Evolutionary conservation across 2,797 vertebrate genomes (phyloP), one percentile per base, ranked within the genome.

Genomic region (Sebastes vulpes): DNA sequence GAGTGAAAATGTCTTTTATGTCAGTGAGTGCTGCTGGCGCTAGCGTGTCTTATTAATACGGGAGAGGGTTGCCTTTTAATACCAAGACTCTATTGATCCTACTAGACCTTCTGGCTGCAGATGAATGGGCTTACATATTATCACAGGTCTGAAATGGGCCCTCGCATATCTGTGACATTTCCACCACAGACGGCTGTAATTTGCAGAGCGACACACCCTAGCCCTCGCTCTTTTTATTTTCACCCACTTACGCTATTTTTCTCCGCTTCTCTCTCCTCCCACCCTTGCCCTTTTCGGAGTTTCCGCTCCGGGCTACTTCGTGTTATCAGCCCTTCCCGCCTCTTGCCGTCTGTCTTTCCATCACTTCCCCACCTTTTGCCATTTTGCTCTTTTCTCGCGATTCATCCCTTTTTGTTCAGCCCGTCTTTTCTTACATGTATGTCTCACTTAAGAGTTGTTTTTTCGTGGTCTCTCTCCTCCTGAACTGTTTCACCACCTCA

Each of bases 151-250:
- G 28, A 85, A 92, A 90, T 77, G 73, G 72, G 64, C 73, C 75
- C 77, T 91, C 77, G 21, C 80, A 89, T 89, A 85, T 88, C 90
- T 84, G 68, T 94, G 94, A 94, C 92, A 94, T 95, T 93, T 94
- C 87, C 88, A 82, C 84, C 78, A 81, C 52, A 87, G 79, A 90
- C 18, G 31, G 79, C 79, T 87, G 81, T 90, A 85, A 91, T 94
- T 91, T 93, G 83, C 83, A 88, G 31, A 86, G 75, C 16, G 42
- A 80, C 82, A 85, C 84, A 84, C 52, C 83, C 75, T 71, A 66
- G 75, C 75, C 58, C 28, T 86, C 8, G 20, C 84, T 81, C 84
- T 85, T 88, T 86, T 77, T 77, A 85, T 85, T 89, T 83, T 79
- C 67, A 64, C 61, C 74, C 82, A 76, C 77, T 86, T 72, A 75